phyloP scores from a whole-genome alignment of 1,140 invertebrate genomes.

The Aphelenchoides fujianensis region DNA sequence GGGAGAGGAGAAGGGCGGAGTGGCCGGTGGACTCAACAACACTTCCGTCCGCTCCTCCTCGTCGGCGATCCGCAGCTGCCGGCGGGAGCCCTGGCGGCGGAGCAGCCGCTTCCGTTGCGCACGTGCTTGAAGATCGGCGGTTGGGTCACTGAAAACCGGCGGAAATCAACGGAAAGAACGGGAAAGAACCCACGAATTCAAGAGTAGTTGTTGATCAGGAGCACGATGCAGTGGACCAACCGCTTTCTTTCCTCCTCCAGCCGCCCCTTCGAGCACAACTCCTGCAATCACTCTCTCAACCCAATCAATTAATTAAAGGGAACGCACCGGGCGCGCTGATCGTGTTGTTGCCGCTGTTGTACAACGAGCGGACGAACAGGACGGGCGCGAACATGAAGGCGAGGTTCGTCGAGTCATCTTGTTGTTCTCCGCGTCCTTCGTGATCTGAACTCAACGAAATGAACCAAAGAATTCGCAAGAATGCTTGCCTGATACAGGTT shows the following conservation, averaged over 20 bases:
- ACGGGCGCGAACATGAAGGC: conserved; percentile 2
- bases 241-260: not conserved
- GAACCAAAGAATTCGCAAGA: no score
- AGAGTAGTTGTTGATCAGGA: conserved; percentile 1
- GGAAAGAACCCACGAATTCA: no score
- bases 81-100: not conserved
- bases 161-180: no score
- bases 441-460: not conserved
- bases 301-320: not conserved
- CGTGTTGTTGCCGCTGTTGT: not conserved
- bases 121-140: not conserved
- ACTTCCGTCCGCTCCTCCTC: not conserved
- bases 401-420: not conserved
- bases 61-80: not conserved
- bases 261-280: not conserved
- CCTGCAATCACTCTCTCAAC: no score
- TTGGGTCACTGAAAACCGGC: not conserved
- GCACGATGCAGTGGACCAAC: not conserved
- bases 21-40: conserved; percentile 1
- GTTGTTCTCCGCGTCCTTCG: not conserved
- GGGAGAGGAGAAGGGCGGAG: no score
- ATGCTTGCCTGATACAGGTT: not conserved
- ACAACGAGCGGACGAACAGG: not conserved
- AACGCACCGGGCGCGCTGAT: not conserved
- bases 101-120: not conserved